Conservation (phyloP, 1,140 invertebrate species). For the Lepidurus couesii region DNA sequence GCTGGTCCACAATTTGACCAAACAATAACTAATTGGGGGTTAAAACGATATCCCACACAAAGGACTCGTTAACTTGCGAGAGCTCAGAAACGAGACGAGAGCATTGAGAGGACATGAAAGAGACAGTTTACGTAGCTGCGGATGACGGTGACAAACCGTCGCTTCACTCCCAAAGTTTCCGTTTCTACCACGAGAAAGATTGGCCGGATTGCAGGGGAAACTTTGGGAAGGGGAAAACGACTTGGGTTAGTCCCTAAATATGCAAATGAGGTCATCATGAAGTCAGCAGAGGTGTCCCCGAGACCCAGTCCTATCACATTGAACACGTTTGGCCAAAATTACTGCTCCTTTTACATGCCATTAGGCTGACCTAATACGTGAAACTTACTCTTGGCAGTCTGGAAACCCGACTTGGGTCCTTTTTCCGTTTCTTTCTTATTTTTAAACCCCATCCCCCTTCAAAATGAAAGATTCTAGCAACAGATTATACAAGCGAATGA, state of each 20-base stretch:
- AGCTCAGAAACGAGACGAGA: neutral
- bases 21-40: too few species aligned
- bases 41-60: neutral
- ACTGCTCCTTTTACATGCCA: neutral
- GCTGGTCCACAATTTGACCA: neutral
- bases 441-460: neutral
- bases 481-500: too few species aligned
- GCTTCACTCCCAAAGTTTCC: too few species aligned
- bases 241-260: too few species aligned
- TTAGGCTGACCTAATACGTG: neutral
- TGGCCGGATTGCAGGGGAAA: neutral
- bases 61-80: neutral
- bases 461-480: neutral
- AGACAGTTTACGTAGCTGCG: neutral
- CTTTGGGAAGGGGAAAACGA: neutral
- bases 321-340: neutral
- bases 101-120: neutral
- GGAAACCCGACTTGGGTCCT: neutral
- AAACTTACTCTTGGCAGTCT: neutral
- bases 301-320: conserved; percentile 19
- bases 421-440: neutral
- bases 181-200: too few species aligned
- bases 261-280: neutral
- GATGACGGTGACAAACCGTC: too few species aligned
- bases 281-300: conserved; percentile 20